Evolutionary conservation across 2,113 vertebrate species (phyloP).

Genomic region (Pungitius pungitius): DNA sequence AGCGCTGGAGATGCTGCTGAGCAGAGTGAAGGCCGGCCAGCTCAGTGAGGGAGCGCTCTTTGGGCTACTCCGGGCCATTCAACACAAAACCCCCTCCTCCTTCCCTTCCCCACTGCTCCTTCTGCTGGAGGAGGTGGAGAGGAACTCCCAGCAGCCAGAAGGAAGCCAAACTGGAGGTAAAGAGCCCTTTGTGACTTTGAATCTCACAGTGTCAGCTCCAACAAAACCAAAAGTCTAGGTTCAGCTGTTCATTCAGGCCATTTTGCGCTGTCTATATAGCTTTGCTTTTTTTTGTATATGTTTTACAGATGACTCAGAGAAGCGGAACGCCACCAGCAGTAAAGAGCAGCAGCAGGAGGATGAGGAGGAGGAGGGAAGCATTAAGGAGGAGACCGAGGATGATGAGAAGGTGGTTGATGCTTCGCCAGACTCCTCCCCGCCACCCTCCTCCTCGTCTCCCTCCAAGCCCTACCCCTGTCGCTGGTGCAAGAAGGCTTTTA

Average conservation of each 20-base stretch:
- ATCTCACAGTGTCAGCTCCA: neutral
- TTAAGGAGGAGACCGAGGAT: conserved; percentile 37
- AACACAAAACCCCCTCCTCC: conserved; percentile 32
- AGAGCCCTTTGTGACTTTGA: neutral
- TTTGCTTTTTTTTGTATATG: neutral
- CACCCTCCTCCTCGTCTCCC: conserved; percentile 2
- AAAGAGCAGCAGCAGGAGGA: neutral
- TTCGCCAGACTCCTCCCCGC: neutral
- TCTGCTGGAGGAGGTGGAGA: conserved; percentile 70
- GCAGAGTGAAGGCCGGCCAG: conserved; percentile 74
- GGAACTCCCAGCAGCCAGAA: neutral
- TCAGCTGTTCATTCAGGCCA: neutral
- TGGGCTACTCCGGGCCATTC: conserved; percentile 77
- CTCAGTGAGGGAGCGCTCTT: conserved; percentile 77
- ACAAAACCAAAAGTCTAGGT: neutral
- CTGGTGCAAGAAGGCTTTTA: conserved; percentile 86
- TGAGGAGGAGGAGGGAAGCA: conserved; percentile 7
- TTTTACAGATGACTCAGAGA: conserved; percentile 25
- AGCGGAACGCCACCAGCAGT: neutral
- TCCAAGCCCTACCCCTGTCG: conserved; percentile 82
- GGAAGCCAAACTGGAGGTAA: conserved; percentile 29
- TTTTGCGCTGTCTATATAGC: neutral
- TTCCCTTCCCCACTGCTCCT: conserved; percentile 70
- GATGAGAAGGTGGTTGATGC: neutral
- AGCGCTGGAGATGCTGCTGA: conserved; percentile 74